Evolutionary conservation across 2,113 vertebrate genomes (phyloP), one percentile per base, ranked within the genome.

Genomic region (Cricetomys ansorgei): DNA sequence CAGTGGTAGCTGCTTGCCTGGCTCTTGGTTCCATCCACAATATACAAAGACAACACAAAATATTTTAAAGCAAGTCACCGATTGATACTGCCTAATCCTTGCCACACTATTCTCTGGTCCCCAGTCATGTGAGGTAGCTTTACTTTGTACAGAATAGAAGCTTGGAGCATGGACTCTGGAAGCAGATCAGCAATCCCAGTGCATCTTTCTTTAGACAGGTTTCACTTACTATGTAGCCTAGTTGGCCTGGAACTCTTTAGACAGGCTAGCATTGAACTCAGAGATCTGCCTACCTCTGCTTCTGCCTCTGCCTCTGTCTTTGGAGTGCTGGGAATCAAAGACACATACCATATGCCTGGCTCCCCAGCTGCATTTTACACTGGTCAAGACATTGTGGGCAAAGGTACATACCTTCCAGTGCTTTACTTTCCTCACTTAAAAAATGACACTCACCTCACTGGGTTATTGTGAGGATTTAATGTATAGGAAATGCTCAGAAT

Each of bases 31-130:
- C 37, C 67, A 53, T 55, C n/a, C 48, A 65, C 50, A 72, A 37
- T 1, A 1, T 34, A 85, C 23, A 53, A 50, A 27, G 65, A 69
- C 65, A 87, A 50, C 34, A 70, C 65, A 40, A 69, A 87, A 55
- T 23, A 62, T 43, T 62, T 83, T 62, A 73, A 88, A 1, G 19
- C 40, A 86, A 53, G 70, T 88, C 96, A 55, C 81, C 89, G 96
- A 23, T 67, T 93, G 70, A 95, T 0, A 25, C 34, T 89, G 80
- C 40, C 48, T 50, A 79, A 37, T 72, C 50, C 43, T 50, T 64
- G 43, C 57, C 19, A 9, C 25, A 43, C 0, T 6, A 10, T 29
- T n/a, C 31, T 11, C 7, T 40, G 69, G 3, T 90, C 40, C 45
- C 45, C 6, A 27, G 62, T 37, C 48, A n/a, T 12, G 7, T 5